Evolutionary conservation across 2,888 invertebrate species (phyloP).

Genomic region (Hesperia comma): DNA sequence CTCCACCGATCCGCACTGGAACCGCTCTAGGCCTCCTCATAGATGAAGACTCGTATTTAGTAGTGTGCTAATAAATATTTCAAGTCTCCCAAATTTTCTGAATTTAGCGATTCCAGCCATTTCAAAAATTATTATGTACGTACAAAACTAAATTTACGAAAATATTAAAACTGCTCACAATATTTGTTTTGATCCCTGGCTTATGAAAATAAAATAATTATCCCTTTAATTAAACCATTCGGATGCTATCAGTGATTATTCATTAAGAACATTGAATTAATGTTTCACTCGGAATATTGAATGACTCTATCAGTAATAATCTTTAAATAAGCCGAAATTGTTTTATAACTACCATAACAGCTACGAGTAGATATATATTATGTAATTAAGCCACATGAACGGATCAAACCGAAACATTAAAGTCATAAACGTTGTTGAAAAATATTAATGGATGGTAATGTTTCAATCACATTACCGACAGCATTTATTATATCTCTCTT

Average conservation of each 20-base stretch:
- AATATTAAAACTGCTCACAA: too few species aligned
- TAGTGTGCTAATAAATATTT: too few species aligned
- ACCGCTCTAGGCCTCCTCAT: too few species aligned
- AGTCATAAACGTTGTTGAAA: slow-evolving; percentile 15
- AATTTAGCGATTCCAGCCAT: too few species aligned
- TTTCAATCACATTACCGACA: slow-evolving; percentile 9
- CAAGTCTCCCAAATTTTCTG: too few species aligned
- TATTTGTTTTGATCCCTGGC: too few species aligned
- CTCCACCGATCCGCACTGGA: too few species aligned
- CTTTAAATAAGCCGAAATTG: slow-evolving; percentile 20
- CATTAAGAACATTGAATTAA: slow-evolving; percentile 19
- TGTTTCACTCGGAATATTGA: slow-evolving; percentile 21
- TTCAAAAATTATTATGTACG: too few species aligned
- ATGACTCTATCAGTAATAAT: slow-evolving; percentile 16
- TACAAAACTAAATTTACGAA: too few species aligned
- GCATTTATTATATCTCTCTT: neutral
- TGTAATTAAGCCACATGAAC: slow-evolving; percentile 26
- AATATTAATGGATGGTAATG: slow-evolving; percentile 20
- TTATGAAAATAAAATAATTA: neutral
- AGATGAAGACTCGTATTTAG: too few species aligned
- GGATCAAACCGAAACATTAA: slow-evolving; percentile 20
- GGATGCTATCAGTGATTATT: neutral
- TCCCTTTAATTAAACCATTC: neutral
- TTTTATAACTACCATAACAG: slow-evolving; percentile 26
- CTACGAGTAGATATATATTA: too few species aligned